Evolutionary conservation across 2,888 invertebrate genomes (phyloP).

Genomic region (Megastigmus dorsalis): DNA sequence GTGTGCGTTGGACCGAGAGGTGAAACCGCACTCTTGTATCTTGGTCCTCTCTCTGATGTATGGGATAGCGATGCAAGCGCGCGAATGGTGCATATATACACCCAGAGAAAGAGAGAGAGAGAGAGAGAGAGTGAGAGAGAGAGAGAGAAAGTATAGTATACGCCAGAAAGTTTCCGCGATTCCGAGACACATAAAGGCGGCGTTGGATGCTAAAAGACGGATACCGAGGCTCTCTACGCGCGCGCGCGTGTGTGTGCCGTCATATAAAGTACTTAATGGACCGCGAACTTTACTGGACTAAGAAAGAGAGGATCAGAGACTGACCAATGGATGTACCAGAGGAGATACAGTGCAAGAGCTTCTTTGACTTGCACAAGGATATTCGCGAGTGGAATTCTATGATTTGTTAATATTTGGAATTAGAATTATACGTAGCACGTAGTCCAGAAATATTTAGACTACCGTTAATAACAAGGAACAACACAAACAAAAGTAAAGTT

Average conservation of each 20-base stretch:
- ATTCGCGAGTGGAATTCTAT: too few species aligned
- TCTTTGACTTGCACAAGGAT: too few species aligned
- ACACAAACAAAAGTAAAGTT: too few species aligned
- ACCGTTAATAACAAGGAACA: too few species aligned
- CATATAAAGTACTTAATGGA: conserved; percentile 49
- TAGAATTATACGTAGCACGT: too few species aligned
- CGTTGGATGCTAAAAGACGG: neutral
- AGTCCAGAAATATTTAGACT: too few species aligned
- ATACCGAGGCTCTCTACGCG: conserved; percentile 19
- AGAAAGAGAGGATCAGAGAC: neutral
- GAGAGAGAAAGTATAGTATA: too few species aligned
- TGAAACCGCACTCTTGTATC: conserved; percentile 43
- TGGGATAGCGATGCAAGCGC: conserved; percentile 21
- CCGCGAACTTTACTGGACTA: conserved; percentile 34
- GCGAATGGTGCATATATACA: conserved; percentile 3
- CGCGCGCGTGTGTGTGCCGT: neutral
- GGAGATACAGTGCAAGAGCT: neutral
- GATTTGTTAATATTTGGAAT: too few species aligned
- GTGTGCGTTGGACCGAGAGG: conserved; percentile 24
- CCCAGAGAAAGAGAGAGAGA: neutral
- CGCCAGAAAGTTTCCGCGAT: conserved; percentile 30
- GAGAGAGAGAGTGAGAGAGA: too few species aligned
- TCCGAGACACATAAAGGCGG: conserved; percentile 19
- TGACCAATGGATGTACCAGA: neutral
- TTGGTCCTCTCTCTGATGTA: conserved; percentile 7